Conservation (phyloP, 2,113 vertebrate species). For the Sander vitreus region DNA sequence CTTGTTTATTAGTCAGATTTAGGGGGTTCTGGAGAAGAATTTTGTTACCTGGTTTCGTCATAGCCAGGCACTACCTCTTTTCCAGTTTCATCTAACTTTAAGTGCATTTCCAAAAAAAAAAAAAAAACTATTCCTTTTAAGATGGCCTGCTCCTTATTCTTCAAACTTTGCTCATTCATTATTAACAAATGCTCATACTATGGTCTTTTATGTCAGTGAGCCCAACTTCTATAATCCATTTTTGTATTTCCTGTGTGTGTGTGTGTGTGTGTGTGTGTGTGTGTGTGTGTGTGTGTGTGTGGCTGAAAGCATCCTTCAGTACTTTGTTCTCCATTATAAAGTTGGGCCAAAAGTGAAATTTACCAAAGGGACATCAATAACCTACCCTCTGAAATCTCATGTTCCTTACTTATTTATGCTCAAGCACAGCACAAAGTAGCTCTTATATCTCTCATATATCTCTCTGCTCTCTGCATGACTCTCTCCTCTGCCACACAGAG, state of each 20-base stretch:
- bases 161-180: neutral
- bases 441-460: neutral
- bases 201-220: neutral
- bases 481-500: slow-evolving; percentile 26
- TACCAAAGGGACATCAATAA: slow-evolving; percentile 3
- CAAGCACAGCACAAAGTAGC: slow-evolving; percentile 3
- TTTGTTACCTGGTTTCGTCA: neutral
- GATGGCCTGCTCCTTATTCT: neutral
- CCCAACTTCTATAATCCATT: slow-evolving; percentile 10
- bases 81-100: neutral
- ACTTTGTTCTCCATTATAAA: slow-evolving; percentile 20
- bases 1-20: neutral
- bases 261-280: neutral
- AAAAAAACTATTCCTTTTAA: neutral
- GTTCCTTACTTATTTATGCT: slow-evolving; percentile 35
- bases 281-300: neutral
- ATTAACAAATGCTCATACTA: neutral
- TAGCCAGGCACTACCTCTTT: neutral
- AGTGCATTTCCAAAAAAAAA: neutral
- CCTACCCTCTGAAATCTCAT: neutral
- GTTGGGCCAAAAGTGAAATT: slow-evolving; percentile 7
- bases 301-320: slow-evolving; percentile 20
- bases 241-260: slow-evolving; percentile 22
- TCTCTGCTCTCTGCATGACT: slow-evolving; percentile 5
- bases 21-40: neutral